A percentile compares a stretch with the other conserved stretches of the same genome.
phyloP scores from a whole-genome alignment of 2,113 vertebrate genomes.

The Calyptommatus sinebrachiatus region DNA sequence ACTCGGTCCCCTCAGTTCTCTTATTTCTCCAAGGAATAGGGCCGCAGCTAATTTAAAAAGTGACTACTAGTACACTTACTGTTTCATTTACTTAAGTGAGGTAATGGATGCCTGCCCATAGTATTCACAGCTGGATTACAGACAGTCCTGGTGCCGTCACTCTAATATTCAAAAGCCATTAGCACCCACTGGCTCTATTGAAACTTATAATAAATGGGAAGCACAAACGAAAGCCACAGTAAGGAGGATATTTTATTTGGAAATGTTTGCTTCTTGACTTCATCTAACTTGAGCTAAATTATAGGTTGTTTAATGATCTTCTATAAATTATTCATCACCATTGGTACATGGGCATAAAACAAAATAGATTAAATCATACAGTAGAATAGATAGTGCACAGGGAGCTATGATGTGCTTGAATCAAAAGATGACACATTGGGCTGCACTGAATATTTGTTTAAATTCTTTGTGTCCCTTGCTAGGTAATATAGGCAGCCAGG shows the following conservation, averaged over 20 bases:
- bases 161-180: neutral
- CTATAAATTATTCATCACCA: neutral
- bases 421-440: neutral
- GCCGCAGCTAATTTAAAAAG: neutral
- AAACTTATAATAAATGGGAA: constrained; percentile 1
- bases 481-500: neutral
- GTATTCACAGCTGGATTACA: constrained; percentile 15
- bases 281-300: constrained; percentile 18
- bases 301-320: neutral
- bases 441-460: neutral
- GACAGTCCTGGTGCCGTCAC: neutral
- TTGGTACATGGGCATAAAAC: rapidly evolving
- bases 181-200: neutral
- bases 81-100: constrained; percentile 6
- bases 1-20: neutral
- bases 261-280: constrained; percentile 15
- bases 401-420: neutral
- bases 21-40: neutral
- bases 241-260: constrained; percentile 15
- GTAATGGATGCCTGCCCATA: constrained; percentile 3
- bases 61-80: neutral
- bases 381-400: neutral
- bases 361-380: rapidly evolving
- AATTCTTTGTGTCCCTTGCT: neutral
- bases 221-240: neutral